Evolutionary conservation across 92 coral and sea anemone genomes (phyloP).

Genomic region (Epizoanthus ramosus): DNA sequence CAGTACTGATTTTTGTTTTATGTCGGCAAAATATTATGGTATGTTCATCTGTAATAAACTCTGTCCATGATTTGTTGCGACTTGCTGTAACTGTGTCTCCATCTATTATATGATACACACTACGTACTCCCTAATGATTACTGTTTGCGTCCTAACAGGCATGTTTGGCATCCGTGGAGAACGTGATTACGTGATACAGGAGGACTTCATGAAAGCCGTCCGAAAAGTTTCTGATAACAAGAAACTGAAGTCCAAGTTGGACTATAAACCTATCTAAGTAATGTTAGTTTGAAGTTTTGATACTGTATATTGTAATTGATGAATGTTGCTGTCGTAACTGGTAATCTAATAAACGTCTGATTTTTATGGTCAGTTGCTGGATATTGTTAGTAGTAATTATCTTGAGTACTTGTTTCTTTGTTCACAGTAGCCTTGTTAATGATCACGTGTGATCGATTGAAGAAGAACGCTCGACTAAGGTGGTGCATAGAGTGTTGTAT

Average conservation of each 20-base stretch:
- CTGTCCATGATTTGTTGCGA: no score
- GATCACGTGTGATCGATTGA: no score
- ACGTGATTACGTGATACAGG: constrained; percentile 95
- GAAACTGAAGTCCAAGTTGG: constrained; percentile 95
- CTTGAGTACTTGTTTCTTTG: no score
- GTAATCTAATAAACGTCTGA: not conserved
- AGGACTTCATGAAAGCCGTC: constrained; percentile 99
- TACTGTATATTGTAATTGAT: not conserved
- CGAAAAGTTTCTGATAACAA: constrained; percentile 98
- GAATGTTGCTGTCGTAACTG: not conserved
- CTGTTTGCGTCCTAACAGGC: constrained; percentile 46
- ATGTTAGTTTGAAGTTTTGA: no score
- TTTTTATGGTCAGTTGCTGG: not conserved
- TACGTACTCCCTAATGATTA: no score
- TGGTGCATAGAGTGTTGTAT: no score
- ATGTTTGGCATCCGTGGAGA: constrained; percentile 98
- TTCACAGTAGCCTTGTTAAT: no score
- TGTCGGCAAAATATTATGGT: no score
- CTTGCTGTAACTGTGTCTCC: no score
- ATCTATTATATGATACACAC: no score
- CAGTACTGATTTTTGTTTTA: no score
- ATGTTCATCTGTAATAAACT: no score
- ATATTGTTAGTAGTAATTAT: not conserved
- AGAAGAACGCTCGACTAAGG: not conserved
- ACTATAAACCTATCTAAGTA: constrained; percentile 82